Base-by-base conservation (phyloP, 1,140 invertebrate species). In the Eumeta japonica region DNA sequence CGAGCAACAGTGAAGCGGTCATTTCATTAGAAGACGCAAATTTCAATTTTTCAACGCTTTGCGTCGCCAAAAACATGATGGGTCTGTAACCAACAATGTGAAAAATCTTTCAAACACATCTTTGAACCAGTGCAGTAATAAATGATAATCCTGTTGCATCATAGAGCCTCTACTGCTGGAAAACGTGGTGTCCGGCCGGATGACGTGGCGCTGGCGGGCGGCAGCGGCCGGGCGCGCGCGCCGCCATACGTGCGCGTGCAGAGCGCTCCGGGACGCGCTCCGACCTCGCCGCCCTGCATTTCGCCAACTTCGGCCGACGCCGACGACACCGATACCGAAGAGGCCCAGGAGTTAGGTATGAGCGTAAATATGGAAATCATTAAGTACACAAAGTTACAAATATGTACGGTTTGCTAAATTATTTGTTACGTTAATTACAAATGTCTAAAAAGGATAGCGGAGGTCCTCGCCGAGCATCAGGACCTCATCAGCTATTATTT, bases 1-100 rank as follows among this genome's bases (percentile, higher is more conserved):
- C 86, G 3, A 77, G 77, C 14, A 81, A 81, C 48, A 80, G 76
- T 32, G 81, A 83, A 33, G 78, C 79, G 2, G 66, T 81, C 12
- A 81, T 86, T 27, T 75, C 73, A 15, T 65, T 84, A n/a, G 75
- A 78, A 46, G 76, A 79, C 37, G 86, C 81, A 1, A 80, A 85
- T 52, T 90, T 86, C 56, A 89, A 87, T 62, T 89, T 90, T 56
- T 83, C 85, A 7, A 83, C 83, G 12, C 81, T 89, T 48, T 87
- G 84, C 58, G 78, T 83, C 34, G 82, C 83, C 4, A 81, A 83
- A 52, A 77, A 79, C 45, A 82, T 82, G 62, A 81, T 88, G 73
- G 77, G 83, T 85, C 58, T 78, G 78, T 76, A 20, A 33, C 13
- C 36, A 34, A 31, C 13, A 9, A 30, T 30, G n/a, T n/a, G n/a